Percentiles rank a stretch among this genome's conserved stretches.
phyloP scores from a whole-genome alignment of 2,113 vertebrate species.

The Paraplagusia blochii region DNA sequence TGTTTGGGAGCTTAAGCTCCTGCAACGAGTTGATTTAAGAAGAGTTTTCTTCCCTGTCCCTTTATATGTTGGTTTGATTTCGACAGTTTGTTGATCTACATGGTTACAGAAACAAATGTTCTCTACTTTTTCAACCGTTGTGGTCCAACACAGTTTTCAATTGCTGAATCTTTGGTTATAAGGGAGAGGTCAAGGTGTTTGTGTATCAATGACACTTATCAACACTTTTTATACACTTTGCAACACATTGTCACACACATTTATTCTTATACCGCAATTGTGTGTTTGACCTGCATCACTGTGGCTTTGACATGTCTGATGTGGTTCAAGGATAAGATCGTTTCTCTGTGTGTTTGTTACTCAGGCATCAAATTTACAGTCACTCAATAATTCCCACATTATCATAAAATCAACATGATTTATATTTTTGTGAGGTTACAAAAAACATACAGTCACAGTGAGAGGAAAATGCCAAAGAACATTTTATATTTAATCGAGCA shows the following conservation, averaged over 20 bases:
- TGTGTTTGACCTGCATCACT: background rate
- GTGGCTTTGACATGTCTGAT: too few relatives aligned
- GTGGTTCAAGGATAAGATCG: too few relatives aligned
- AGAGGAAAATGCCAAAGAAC: conserved; percentile 34
- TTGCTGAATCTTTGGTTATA: conserved; percentile 20
- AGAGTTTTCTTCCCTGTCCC: conserved; percentile 24
- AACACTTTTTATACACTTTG: background rate
- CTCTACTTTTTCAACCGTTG: background rate
- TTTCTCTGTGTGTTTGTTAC: too few relatives aligned
- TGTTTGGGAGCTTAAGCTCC: conserved; percentile 33
- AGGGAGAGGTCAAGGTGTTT: conserved; percentile 5
- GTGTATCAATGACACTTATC: background rate
- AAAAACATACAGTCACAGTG: conserved; percentile 51
- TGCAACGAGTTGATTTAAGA: background rate
- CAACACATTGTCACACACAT: background rate
- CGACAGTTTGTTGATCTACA: background rate
- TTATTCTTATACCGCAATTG: background rate
- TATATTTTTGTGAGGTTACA: conserved; percentile 22
- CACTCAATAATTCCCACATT: background rate
- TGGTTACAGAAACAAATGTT: background rate
- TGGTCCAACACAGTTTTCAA: conserved; percentile 2
- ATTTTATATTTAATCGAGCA: conserved; percentile 3
- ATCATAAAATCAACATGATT: conserved; percentile 18
- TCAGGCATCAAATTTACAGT: background rate
- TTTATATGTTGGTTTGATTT: background rate